Evolutionary conservation across 1,140 invertebrate species (phyloP).

Genomic region (Megalopta genalis): DNA sequence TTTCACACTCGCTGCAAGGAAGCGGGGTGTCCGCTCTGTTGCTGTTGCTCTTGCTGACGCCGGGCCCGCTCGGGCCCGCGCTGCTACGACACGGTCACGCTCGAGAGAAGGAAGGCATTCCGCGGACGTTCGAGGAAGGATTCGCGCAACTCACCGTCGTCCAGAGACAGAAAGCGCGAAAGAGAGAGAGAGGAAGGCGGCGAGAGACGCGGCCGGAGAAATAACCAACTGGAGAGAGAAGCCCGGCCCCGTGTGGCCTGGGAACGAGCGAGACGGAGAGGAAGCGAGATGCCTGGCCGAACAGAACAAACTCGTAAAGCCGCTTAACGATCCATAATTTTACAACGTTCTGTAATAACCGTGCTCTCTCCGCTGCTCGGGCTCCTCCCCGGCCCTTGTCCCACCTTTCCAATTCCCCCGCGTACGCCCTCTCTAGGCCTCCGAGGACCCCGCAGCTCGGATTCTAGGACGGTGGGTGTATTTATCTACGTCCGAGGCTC

Average conservation of each 20-base stretch:
- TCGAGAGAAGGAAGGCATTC: conserved; percentile 1
- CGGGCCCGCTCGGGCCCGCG: too few species aligned
- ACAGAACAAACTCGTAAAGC: conserved; percentile 76
- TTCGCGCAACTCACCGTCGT: conserved; percentile 1
- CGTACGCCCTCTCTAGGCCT: conserved; percentile 49
- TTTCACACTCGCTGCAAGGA: not conserved
- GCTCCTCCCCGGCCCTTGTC: conserved; percentile 18
- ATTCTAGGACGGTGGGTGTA: conserved; percentile 61
- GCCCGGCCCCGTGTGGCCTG: conserved; percentile 28
- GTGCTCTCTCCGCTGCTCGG: conserved; percentile 46
- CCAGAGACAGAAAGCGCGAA: not conserved
- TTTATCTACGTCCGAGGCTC: conserved; percentile 57
- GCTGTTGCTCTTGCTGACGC: too few species aligned
- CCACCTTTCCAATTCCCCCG: conserved; percentile 40
- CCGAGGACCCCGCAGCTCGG: conserved; percentile 16
- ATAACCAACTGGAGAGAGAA: conserved; percentile 37
- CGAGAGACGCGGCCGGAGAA: conserved; percentile 29
- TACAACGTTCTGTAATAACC: conserved; percentile 75
- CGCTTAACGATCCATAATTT: conserved; percentile 77
- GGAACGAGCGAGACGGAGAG: conserved; percentile 32
- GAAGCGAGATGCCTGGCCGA: conserved; percentile 56
- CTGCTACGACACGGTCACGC: conserved; percentile 6
- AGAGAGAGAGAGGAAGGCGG: not conserved
- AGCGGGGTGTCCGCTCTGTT: not conserved
- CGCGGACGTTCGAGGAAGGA: conserved; percentile 2